Percentiles rank a stretch among this genome's conserved stretches.
These are phyloP conservation scores for Rhagophthalmus giganteus DNA, from an alignment of 2,888 invertebrate genomes.

Conservation along the genomic window DNA sequence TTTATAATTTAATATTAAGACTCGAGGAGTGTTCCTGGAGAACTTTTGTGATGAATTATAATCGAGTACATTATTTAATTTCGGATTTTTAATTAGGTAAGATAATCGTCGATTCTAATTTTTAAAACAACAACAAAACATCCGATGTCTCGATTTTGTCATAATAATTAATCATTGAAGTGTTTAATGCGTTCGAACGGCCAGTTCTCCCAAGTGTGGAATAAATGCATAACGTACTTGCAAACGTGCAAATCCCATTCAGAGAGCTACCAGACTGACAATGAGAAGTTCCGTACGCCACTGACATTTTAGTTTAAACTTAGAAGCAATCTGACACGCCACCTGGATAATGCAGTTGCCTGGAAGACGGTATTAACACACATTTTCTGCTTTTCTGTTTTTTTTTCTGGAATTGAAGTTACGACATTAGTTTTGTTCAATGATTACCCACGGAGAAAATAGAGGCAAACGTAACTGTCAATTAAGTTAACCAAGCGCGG, in stretches of 20 bases:
- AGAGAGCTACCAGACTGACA: constrained; percentile 1
- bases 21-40: not conserved
- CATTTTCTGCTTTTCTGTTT: constrained; percentile 10
- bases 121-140: no score
- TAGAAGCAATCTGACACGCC: constrained; percentile 24
- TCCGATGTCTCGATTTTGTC: no score
- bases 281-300: constrained; percentile 12
- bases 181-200: no score
- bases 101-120: not conserved
- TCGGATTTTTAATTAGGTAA: constrained; percentile 1
- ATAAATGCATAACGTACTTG: no score
- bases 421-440: not conserved
- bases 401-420: constrained; percentile 1
- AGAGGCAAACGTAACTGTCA: not conserved
- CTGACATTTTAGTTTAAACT: constrained; percentile 15
- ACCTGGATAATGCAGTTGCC: constrained; percentile 27
- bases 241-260: constrained; percentile 8
- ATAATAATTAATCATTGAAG: no score
- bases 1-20: not conserved
- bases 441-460: not conserved
- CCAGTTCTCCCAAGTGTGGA: no score
- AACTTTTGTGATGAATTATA: not conserved
- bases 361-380: constrained; percentile 25
- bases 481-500: not conserved
- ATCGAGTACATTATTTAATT: constrained; percentile 1